Evolutionary conservation across 1,140 invertebrate genomes (phyloP).

Genomic region (Drosophila gunungcola): DNA sequence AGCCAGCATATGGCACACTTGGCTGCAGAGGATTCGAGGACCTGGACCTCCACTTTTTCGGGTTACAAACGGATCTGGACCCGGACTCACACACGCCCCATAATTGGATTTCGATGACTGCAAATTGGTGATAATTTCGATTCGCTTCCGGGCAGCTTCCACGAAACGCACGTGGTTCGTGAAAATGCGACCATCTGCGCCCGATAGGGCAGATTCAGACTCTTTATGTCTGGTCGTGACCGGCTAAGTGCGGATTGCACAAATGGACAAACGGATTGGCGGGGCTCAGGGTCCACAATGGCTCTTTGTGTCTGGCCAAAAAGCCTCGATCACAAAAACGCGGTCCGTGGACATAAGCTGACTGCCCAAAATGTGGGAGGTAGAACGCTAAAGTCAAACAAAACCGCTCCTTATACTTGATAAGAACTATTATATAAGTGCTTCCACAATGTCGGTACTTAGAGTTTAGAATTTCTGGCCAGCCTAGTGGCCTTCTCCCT

Average conservation of each 20-base stretch:
- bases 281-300: constrained; percentile 22
- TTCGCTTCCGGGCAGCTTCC: constrained; percentile 64
- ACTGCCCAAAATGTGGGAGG: background rate
- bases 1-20: constrained; percentile 63
- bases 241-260: constrained; percentile 54
- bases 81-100: constrained; percentile 50
- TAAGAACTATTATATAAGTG: constrained; percentile 15
- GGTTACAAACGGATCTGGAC: constrained; percentile 24
- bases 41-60: constrained; percentile 1
- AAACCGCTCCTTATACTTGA: constrained; percentile 3
- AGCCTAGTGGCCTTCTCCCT: background rate
- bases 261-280: constrained; percentile 47
- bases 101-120: constrained; percentile 85
- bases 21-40: constrained; percentile 29
- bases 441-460: too few species aligned
- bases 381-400: constrained; percentile 16
- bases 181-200: constrained; percentile 72
- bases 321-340: constrained; percentile 16
- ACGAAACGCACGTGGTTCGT: constrained; percentile 66
- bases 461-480: background rate
- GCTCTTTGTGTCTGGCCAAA: constrained; percentile 45
- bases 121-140: constrained; percentile 85
- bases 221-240: constrained; percentile 66
- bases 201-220: constrained; percentile 31
- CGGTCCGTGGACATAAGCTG: constrained; percentile 4